A percentile compares a stretch with the other conserved stretches of the same genome.
These are phyloP conservation scores for Watsonalla cultraria DNA, from an alignment of 2,888 invertebrate species.

Conservation along the genomic window DNA sequence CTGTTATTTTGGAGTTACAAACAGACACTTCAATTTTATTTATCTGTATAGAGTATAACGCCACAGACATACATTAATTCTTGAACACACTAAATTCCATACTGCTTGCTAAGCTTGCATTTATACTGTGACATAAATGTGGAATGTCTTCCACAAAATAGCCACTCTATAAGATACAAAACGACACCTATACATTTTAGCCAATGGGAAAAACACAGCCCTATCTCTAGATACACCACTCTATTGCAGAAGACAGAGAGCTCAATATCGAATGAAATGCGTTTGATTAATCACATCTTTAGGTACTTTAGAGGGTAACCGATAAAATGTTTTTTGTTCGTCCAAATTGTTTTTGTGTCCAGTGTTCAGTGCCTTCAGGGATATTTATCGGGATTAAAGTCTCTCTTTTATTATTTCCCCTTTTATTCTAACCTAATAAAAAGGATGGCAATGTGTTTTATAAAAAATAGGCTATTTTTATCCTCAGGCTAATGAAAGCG, in stretches of 20 bases:
- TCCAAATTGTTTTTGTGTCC: conserved; percentile 1
- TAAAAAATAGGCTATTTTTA: too few species aligned
- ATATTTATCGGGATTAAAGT: not conserved
- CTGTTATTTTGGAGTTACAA: too few species aligned
- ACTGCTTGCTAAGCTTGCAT: too few species aligned
- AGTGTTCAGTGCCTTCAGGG: not conserved
- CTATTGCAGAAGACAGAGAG: not conserved
- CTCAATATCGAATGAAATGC: not conserved
- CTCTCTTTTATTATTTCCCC: not conserved
- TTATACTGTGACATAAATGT: too few species aligned
- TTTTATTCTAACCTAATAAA: not conserved
- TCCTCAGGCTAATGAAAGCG: too few species aligned
- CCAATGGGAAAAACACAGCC: too few species aligned
- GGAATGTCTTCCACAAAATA: not conserved
- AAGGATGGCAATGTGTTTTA: not conserved
- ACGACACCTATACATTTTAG: too few species aligned
- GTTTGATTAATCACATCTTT: not conserved
- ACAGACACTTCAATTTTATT: too few species aligned
- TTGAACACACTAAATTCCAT: too few species aligned
- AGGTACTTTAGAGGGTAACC: not conserved
- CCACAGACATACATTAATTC: too few species aligned
- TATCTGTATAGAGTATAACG: too few species aligned
- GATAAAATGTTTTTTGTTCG: conserved; percentile 2
- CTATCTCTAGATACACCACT: too few species aligned
- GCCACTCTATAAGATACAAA: not conserved